Evolutionary conservation across 2,888 invertebrate species (phyloP).

Genomic region (Podabrus alpinus): DNA sequence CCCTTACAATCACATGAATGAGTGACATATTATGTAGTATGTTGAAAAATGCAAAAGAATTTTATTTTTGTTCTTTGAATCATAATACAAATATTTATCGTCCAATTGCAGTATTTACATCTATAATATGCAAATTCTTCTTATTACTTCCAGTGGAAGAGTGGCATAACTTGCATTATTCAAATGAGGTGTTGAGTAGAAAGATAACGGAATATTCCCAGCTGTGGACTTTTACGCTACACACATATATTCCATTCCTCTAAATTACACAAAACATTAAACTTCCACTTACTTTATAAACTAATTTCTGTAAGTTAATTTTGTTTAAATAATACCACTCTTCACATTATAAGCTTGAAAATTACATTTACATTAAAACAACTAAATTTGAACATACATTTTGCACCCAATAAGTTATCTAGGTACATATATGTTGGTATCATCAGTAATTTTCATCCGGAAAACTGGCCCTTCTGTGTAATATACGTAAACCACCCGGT

Average conservation of each 20-base stretch:
- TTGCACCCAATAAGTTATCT: not conserved
- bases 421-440: too few species aligned
- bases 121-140: constrained; percentile 4
- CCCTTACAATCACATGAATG: not conserved
- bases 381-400: not conserved
- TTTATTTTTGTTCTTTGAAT: not conserved
- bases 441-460: too few species aligned
- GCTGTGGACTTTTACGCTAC: not conserved
- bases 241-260: not conserved
- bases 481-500: too few species aligned
- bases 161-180: constrained; percentile 12
- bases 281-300: not conserved
- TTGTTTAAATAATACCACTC: not conserved
- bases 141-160: constrained; percentile 4
- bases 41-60: not conserved
- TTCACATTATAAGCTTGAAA: not conserved
- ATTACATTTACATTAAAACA: not conserved
- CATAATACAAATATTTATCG: not conserved
- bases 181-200: constrained; percentile 14
- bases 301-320: not conserved
- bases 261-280: not conserved
- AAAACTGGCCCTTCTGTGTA: too few species aligned
- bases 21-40: not conserved
- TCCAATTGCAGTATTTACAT: not conserved
- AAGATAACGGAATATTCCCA: constrained; percentile 1